Evolutionary conservation across 2,888 invertebrate species (phyloP).

Genomic region (Netelia melanura): DNA sequence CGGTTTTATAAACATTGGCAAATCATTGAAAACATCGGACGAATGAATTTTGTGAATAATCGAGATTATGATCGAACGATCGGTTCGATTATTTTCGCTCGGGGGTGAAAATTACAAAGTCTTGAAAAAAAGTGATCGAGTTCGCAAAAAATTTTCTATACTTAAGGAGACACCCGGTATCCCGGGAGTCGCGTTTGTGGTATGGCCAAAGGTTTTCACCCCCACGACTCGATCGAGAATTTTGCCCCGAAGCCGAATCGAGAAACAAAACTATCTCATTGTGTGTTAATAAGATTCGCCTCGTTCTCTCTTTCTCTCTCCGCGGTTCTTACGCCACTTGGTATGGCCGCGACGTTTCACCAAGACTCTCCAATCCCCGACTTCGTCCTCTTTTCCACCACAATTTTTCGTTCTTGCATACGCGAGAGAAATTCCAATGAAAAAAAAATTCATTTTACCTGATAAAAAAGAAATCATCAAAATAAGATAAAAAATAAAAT

Average conservation of each 20-base stretch:
- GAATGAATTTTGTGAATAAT: constrained; percentile 1
- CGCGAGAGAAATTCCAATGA: background rate
- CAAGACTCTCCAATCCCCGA: constrained; percentile 24
- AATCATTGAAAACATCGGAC: background rate
- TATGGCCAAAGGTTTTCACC: constrained; percentile 66
- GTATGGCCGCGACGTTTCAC: constrained; percentile 56
- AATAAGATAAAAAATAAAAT: constrained; percentile 3
- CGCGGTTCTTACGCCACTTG: constrained; percentile 44
- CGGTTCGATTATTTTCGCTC: no score
- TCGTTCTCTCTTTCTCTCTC: constrained; percentile 72
- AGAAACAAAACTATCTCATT: constrained; percentile 84
- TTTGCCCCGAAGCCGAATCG: constrained; percentile 41
- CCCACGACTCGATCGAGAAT: constrained; percentile 57
- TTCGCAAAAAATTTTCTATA: constrained; percentile 5
- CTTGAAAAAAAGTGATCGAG: background rate
- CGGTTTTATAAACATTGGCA: background rate
- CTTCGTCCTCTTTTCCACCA: constrained; percentile 9
- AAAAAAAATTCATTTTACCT: background rate
- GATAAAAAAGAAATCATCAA: background rate
- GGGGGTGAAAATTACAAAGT: background rate
- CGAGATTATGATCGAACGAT: background rate
- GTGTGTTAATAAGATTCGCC: constrained; percentile 84
- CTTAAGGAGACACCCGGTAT: constrained; percentile 58
- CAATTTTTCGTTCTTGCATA: constrained; percentile 12
- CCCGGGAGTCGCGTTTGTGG: constrained; percentile 54